These are phyloP conservation scores for Nycticryphes semicollaris DNA, from an alignment of 2,113 vertebrate genomes.

Conservation along the genomic window DNA sequence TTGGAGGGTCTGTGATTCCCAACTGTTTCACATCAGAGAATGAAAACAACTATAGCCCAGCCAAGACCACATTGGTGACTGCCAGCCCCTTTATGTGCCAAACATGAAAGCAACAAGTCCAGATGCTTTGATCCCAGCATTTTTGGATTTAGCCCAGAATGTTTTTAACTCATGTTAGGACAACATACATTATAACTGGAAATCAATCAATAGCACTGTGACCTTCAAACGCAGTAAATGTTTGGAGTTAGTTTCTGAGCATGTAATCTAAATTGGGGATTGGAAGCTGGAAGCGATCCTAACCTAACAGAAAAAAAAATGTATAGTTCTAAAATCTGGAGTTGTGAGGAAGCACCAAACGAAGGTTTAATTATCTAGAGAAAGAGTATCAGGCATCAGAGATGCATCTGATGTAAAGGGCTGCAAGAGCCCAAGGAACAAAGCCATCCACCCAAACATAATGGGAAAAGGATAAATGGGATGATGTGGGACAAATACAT, in stretches of 20 bases:
- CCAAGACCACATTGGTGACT: conserved; percentile 86
- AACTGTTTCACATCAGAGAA: conserved; percentile 88
- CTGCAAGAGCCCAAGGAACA: background rate
- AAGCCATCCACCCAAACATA: background rate
- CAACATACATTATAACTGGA: conserved; percentile 85
- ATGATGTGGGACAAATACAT: background rate
- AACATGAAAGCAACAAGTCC: conserved; percentile 87
- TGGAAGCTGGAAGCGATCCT: conserved; percentile 80
- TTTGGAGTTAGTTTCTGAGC: conserved; percentile 82
- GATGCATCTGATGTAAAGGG: conserved; percentile 43
- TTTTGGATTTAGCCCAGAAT: conserved; percentile 81
- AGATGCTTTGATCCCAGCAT: conserved; percentile 85
- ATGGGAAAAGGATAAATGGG: background rate
- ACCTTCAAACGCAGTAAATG: conserved; percentile 83
- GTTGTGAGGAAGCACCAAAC: conserved; percentile 78
- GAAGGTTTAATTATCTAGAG: conserved; percentile 70
- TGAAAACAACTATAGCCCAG: conserved; percentile 80
- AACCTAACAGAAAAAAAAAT: conserved; percentile 67
- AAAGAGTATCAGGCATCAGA: conserved; percentile 29
- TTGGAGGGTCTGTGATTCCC: conserved; percentile 83
- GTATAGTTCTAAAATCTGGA: conserved; percentile 71
- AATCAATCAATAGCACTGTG: conserved; percentile 85
- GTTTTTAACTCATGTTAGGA: conserved; percentile 82
- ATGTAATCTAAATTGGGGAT: conserved; percentile 82
- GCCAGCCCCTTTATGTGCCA: conserved; percentile 86